Evolutionary conservation across 92 coral and sea anemone species (phyloP).

Genomic region (Heteractis magnifica): DNA sequence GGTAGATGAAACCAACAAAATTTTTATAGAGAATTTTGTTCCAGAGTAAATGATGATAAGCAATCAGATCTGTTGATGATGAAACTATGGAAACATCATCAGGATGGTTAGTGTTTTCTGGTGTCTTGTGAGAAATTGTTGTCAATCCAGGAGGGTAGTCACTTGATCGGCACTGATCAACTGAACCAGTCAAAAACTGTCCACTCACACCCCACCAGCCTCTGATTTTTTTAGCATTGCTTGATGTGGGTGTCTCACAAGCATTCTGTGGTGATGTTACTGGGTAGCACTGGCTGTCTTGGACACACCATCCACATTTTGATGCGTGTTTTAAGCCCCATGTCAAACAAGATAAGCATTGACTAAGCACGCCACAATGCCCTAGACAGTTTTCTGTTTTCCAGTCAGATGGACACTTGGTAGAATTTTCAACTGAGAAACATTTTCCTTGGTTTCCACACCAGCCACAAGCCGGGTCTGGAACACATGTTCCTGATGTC

Average conservation of each 20-base stretch:
- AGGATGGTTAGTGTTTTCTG: slow-evolving; percentile 36
- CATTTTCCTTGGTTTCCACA: slow-evolving; percentile 43
- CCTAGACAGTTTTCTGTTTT: slow-evolving; percentile 48
- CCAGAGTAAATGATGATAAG: neutral
- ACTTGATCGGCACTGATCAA: slow-evolving; percentile 59
- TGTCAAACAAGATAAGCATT: slow-evolving; percentile 70
- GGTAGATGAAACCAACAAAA: slow-evolving; percentile 72
- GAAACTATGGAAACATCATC: slow-evolving; percentile 47
- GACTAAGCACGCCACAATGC: slow-evolving; percentile 50
- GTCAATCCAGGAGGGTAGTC: slow-evolving; percentile 87
- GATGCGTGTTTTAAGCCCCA: slow-evolving; percentile 53
- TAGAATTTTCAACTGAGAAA: slow-evolving; percentile 34
- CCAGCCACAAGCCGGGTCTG: slow-evolving; percentile 90
- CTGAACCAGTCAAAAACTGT: slow-evolving; percentile 49
- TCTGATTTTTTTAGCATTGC: slow-evolving; percentile 17
- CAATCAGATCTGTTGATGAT: neutral
- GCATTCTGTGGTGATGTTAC: slow-evolving; percentile 59
- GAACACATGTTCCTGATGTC: slow-evolving; percentile 38
- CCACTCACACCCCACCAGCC: slow-evolving; percentile 98
- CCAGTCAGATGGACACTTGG: slow-evolving; percentile 40
- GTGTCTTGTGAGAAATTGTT: slow-evolving; percentile 20
- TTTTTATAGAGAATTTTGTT: neutral
- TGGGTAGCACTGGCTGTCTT: slow-evolving; percentile 92
- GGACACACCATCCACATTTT: slow-evolving; percentile 95
- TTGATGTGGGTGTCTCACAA: slow-evolving; percentile 42